Conservation (phyloP, 2,888 invertebrate species). For the Epinotia ramella region DNA sequence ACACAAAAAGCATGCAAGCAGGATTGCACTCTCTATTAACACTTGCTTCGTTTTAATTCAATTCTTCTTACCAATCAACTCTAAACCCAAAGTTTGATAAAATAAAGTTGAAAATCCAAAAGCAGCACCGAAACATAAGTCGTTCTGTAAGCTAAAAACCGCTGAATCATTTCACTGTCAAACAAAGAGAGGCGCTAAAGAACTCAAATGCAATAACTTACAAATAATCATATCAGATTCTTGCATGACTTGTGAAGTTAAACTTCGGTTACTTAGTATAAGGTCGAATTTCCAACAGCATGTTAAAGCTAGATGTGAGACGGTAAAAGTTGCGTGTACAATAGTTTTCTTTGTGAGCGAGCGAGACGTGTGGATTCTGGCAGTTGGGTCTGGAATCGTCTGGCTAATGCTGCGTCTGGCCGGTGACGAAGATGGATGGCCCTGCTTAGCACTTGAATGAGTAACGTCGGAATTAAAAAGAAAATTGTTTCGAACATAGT, state of each 20-base stretch:
- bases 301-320: neutral
- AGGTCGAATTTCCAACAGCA: neutral
- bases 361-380: constrained; percentile 61
- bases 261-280: neutral
- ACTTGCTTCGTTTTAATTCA: constrained; percentile 74
- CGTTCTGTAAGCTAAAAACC: constrained; percentile 61
- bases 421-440: constrained; percentile 81
- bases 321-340: neutral
- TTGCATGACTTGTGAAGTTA: neutral
- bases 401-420: constrained; percentile 76
- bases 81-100: constrained; percentile 45
- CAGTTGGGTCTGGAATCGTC: constrained; percentile 58
- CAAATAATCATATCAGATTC: neutral
- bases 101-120: constrained; percentile 48
- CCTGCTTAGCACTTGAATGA: constrained; percentile 73
- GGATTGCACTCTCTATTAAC: constrained; percentile 74
- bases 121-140: constrained; percentile 55
- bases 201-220: constrained; percentile 47
- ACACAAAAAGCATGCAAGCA: constrained; percentile 56
- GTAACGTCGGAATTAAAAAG: constrained; percentile 56
- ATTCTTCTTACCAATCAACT: constrained; percentile 47
- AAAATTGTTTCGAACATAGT: constrained; percentile 51
- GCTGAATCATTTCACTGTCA: constrained; percentile 75
- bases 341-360: constrained; percentile 57
- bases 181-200: constrained; percentile 65